phyloP scores from a whole-genome alignment of 1,140 invertebrate species.

The Littorina saxatilis region DNA sequence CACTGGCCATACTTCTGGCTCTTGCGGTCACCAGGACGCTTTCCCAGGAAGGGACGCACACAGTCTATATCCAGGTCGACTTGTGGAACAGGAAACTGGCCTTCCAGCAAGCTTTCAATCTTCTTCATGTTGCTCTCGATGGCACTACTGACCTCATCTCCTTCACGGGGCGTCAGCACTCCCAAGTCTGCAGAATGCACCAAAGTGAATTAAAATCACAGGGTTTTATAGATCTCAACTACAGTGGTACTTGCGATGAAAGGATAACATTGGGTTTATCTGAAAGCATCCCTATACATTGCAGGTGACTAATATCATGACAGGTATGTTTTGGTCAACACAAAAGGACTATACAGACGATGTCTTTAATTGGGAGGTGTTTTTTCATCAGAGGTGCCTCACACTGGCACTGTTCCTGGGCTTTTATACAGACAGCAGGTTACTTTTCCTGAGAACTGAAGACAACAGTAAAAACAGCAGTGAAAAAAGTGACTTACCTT shows the following conservation, averaged over 20 bases:
- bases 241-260: not conserved
- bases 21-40: slow-evolving; percentile 33
- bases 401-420: too few relatives aligned
- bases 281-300: too few relatives aligned
- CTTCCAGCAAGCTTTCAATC: not conserved
- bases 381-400: too few relatives aligned
- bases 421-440: too few relatives aligned
- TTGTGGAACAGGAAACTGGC: not conserved
- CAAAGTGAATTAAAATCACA: not conserved
- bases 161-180: not conserved
- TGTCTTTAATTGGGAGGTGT: too few relatives aligned
- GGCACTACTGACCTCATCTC: not conserved
- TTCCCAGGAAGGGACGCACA: not conserved
- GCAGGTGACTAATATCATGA: too few relatives aligned
- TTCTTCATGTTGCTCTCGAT: not conserved
- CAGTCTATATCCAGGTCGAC: not conserved
- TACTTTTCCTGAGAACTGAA: too few relatives aligned
- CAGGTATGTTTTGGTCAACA: too few relatives aligned
- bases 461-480: not conserved
- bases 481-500: slow-evolving; percentile 45
- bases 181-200: not conserved
- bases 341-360: too few relatives aligned
- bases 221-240: not conserved
- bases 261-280: too few relatives aligned
- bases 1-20: slow-evolving; percentile 44